phyloP scores from a whole-genome alignment of 2,113 vertebrate species.

The Rhinopomastus cyanomelas region DNA sequence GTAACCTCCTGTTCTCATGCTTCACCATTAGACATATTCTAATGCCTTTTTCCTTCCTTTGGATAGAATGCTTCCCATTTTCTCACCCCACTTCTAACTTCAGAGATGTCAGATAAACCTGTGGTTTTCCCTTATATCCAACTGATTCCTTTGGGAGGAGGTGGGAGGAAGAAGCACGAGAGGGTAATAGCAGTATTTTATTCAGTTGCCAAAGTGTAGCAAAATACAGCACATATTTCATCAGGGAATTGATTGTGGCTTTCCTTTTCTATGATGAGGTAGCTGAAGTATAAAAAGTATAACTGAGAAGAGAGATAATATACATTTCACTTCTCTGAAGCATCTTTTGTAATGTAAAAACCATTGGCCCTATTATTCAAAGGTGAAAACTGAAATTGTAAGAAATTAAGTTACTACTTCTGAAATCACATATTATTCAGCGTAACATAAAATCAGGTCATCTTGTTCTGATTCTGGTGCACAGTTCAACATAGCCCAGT shows the following conservation, averaged over 20 bases:
- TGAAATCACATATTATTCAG: constrained; percentile 7
- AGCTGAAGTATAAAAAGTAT: background rate
- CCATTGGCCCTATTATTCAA: background rate
- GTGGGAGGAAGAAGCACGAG: background rate
- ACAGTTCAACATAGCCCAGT: background rate
- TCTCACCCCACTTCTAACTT: background rate
- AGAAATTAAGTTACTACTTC: constrained; percentile 1
- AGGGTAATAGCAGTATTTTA: background rate
- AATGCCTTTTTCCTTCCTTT: background rate
- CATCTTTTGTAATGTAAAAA: background rate
- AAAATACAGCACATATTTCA: background rate
- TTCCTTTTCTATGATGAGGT: background rate
- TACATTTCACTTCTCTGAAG: background rate
- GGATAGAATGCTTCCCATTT: background rate
- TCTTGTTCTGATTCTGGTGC: constrained; percentile 20
- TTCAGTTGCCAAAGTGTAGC: background rate
- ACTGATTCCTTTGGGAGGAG: background rate
- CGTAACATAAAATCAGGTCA: constrained; percentile 7
- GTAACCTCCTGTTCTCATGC: background rate
- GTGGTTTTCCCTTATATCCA: background rate
- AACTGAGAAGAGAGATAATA: background rate
- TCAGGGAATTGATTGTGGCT: background rate
- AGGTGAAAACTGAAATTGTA: background rate
- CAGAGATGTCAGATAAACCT: background rate
- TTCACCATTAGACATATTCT: background rate